phyloP scores from a whole-genome alignment of 2,113 vertebrate species.

The Heloderma charlesbogerti region DNA sequence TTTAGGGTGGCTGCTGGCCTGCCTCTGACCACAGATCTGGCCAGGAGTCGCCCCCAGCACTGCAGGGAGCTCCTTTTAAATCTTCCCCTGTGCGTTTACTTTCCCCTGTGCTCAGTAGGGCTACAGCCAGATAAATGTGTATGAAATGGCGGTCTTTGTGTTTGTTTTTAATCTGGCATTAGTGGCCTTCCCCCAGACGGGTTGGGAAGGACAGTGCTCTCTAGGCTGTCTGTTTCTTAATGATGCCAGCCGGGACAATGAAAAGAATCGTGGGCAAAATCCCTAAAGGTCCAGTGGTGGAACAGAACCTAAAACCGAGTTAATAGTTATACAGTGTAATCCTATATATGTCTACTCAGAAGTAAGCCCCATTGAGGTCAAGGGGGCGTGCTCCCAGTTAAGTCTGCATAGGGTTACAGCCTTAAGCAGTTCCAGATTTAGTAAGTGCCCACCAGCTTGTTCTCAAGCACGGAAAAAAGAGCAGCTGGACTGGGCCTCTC shows the following conservation, averaged over 20 bases:
- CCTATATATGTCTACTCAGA: too few species aligned
- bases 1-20: too few species aligned
- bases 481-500: neutral
- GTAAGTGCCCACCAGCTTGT: neutral
- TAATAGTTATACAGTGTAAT: too few species aligned
- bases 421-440: neutral
- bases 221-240: neutral
- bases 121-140: neutral
- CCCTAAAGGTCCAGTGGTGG: neutral
- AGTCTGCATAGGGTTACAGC: neutral
- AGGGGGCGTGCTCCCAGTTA: neutral
- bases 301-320: neutral
- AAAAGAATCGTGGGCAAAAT: neutral
- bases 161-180: too few species aligned
- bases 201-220: too few species aligned
- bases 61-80: neutral
- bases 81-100: neutral
- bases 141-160: too few species aligned
- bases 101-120: neutral
- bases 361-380: neutral
- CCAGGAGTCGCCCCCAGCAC: neutral
- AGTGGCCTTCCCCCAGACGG: too few species aligned
- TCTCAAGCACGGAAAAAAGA: neutral
- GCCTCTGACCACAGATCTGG: too few species aligned
- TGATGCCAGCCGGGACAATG: too few species aligned